Evolutionary conservation across 2,888 invertebrate genomes (phyloP).

Genomic region (Agrenia bidenticulata): DNA sequence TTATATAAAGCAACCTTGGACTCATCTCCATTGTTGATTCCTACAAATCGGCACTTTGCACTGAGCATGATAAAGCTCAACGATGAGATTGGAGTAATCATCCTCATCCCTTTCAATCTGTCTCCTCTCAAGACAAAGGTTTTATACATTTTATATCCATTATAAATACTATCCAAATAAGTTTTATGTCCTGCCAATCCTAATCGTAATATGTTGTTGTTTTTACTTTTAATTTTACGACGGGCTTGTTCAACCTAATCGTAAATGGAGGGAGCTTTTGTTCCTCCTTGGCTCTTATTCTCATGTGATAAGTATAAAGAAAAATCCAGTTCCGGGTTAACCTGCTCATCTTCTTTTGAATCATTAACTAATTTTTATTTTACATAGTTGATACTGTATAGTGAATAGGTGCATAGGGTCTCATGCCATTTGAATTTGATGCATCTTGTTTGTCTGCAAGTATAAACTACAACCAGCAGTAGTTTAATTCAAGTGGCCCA

Average conservation of each 20-base stretch:
- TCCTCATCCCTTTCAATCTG: too few species aligned
- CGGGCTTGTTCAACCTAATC: constrained; percentile 1
- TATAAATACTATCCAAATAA: too few species aligned
- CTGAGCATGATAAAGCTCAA: too few species aligned
- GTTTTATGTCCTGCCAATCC: neutral
- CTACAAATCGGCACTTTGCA: too few species aligned
- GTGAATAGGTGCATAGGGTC: neutral
- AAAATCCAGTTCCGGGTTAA: constrained; percentile 13
- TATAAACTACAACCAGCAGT: too few species aligned
- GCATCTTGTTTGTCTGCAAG: neutral
- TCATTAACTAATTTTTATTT: constrained; percentile 12
- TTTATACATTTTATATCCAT: too few species aligned
- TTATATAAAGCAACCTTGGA: too few species aligned
- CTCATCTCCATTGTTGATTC: too few species aligned
- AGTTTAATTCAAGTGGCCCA: neutral
- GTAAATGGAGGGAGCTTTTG: neutral
- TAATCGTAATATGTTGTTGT: constrained; percentile 9
- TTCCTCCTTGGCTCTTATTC: constrained; percentile 1
- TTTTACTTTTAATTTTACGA: constrained; percentile 10
- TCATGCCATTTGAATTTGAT: too few species aligned
- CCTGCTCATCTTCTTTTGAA: constrained; percentile 8
- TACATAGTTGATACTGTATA: neutral
- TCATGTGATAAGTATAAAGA: neutral
- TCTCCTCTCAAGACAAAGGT: too few species aligned
- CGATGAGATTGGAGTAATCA: too few species aligned